These are phyloP conservation scores for Rotaria socialis DNA, from an alignment of 2,888 invertebrate genomes.

Conservation along the genomic window DNA sequence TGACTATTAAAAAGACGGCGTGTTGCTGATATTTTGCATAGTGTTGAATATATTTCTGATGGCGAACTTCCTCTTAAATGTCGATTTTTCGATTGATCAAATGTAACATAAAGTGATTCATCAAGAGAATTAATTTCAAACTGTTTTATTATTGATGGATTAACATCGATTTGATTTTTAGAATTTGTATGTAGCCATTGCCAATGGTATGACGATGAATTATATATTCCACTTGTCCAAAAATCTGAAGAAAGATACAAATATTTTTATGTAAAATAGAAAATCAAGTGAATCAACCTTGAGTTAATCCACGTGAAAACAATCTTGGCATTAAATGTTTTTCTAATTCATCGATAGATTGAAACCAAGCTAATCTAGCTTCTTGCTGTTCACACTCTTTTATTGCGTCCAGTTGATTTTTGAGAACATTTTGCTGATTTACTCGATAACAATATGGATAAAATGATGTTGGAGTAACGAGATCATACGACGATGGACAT, in stretches of 20 bases:
- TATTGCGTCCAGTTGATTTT: not conserved
- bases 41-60: not conserved
- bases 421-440: not conserved
- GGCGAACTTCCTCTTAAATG: not conserved
- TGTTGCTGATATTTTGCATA: slow-evolving; percentile 18
- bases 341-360: slow-evolving; percentile 6
- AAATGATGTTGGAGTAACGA: not conserved
- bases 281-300: not conserved
- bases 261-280: not conserved
- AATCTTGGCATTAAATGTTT: not conserved
- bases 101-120: not conserved
- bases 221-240: not conserved
- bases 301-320: not conserved
- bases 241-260: not conserved
- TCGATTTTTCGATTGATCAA: not conserved
- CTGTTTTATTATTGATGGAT: not conserved
- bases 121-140: not conserved
- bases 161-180: not conserved
- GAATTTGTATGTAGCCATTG: slow-evolving; percentile 20
- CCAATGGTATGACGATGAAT: not conserved
- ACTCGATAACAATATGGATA: slow-evolving; percentile 34
- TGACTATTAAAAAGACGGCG: not conserved
- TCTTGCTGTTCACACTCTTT: not conserved
- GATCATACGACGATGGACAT: not conserved
- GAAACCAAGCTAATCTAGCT: slow-evolving; percentile 24